Evolutionary conservation across 2,113 vertebrate genomes (phyloP), one percentile per base, ranked within the genome.

Genomic region (Apus apus): DNA sequence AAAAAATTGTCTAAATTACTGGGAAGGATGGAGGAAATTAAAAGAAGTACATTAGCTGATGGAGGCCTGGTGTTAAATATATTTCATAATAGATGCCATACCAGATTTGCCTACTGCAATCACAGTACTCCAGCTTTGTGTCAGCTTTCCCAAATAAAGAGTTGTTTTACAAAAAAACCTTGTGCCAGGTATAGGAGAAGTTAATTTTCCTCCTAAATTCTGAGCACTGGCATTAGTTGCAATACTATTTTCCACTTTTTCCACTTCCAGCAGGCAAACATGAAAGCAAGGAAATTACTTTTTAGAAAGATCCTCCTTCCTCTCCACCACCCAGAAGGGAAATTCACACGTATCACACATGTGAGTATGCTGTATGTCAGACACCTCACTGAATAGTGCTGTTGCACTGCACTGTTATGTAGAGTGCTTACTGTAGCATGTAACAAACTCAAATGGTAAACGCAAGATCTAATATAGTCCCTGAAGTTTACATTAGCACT

Each of bases 181-280:
- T 73, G 29, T 57, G 40, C 6, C 10, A 18, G 9, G 4, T 61
- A 48, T 3, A 61, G 21, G 2, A 3, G 7, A 2, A 3, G 7
- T 43, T 57, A 21, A 13, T 29, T 68, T 66, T 57, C 12, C 8
- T 81, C 23, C 40, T n/a, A 15, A 81, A 22, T 46, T 66, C 30
- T 66, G 30, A 78, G 21, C 6, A 30, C 13, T 26, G 54, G 9
- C 22, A 36, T 27, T 38, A 73, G 15, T 45, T 45, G 30, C n/a
- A 58, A 21, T 20, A 40, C 20, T 66, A 6, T 21, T 74, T 75
- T 34, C 25, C 57, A 46, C 0, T 0, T 51, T 50, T 92, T 57
- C 25, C 40, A 85, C 25, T 64, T 90, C 20, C 32, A 75, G 71
- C 8, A 46, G 40, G 8, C 2, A 51, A 85, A 79, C 13, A 4